These are phyloP conservation scores for Panthera uncia DNA, from an alignment of 2,113 vertebrate species.

Conservation along the genomic window DNA sequence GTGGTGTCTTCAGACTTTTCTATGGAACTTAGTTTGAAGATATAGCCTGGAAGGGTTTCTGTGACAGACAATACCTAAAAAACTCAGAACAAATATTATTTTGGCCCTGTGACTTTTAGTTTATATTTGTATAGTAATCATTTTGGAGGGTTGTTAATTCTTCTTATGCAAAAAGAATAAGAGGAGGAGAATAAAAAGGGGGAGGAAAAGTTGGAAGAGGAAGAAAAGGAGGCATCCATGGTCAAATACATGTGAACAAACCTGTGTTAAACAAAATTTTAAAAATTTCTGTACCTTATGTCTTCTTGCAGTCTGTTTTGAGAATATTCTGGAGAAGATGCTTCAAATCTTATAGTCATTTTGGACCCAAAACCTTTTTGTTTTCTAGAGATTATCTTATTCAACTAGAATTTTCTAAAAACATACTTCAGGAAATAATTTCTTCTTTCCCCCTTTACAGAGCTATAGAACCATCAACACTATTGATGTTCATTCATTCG, in stretches of 20 bases:
- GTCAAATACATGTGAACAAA: neutral
- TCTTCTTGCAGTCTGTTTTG: neutral
- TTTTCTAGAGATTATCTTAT: neutral
- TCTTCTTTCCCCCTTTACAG: neutral
- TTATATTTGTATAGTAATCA: neutral
- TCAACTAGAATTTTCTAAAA: neutral
- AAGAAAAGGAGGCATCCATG: neutral
- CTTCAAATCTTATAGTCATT: neutral
- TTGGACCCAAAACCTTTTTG: neutral
- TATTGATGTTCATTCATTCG: neutral
- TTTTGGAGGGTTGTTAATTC: neutral
- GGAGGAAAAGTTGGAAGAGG: neutral
- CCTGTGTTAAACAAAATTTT: neutral
- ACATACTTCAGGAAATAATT: neutral
- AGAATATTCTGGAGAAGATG: neutral
- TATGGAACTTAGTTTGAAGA: neutral
- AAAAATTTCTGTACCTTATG: neutral
- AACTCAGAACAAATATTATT: neutral
- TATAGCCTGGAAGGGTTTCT: neutral
- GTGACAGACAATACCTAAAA: neutral
- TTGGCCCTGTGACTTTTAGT: neutral
- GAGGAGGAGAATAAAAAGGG: neutral
- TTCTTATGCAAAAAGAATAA: neutral
- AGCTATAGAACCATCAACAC: neutral
- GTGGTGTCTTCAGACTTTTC: neutral